A percentile compares a stretch with the other conserved stretches of the same genome.
Evolutionary conservation across 2,113 vertebrate genomes (phyloP).

Genomic region (Vicugna pacos): DNA sequence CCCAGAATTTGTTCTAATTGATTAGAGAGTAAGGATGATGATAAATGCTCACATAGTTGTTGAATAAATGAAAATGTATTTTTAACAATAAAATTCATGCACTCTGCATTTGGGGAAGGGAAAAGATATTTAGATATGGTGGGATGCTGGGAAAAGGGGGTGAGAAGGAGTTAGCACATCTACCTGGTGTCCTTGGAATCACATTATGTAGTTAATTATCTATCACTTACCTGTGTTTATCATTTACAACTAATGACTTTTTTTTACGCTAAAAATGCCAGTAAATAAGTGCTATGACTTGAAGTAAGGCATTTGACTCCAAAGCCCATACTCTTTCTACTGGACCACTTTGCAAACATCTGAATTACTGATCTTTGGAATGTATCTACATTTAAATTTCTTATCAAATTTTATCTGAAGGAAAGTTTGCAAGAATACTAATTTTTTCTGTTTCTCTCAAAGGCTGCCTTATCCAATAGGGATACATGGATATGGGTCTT

Average conservation of each 20-base stretch:
- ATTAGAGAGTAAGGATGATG: not conserved
- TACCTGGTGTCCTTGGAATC: not conserved
- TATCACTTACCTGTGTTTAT: not conserved
- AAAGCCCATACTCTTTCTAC: not conserved
- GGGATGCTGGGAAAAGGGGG: not conserved
- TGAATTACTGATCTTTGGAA: constrained; percentile 10
- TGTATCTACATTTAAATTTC: constrained; percentile 34
- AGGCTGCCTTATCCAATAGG: constrained; percentile 10
- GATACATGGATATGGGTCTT: not conserved
- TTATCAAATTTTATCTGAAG: constrained; percentile 37
- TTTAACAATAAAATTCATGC: constrained; percentile 52
- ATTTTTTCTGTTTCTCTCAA: constrained; percentile 36
- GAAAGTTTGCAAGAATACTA: constrained; percentile 23
- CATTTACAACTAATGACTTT: not conserved
- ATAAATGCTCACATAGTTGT: not conserved
- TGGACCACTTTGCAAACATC: not conserved
- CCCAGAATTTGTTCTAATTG: constrained; percentile 24
- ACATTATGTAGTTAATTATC: not conserved
- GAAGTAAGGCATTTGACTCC: constrained; percentile 1
- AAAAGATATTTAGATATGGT: not conserved
- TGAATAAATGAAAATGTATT: constrained; percentile 45
- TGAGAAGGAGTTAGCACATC: not conserved
- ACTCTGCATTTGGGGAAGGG: not conserved
- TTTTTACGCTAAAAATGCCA: constrained; percentile 22
- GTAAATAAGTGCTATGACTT: constrained; percentile 4